phyloP scores from a whole-genome alignment of 2,797 vertebrate genomes.

The Acridotheres tristis region DNA sequence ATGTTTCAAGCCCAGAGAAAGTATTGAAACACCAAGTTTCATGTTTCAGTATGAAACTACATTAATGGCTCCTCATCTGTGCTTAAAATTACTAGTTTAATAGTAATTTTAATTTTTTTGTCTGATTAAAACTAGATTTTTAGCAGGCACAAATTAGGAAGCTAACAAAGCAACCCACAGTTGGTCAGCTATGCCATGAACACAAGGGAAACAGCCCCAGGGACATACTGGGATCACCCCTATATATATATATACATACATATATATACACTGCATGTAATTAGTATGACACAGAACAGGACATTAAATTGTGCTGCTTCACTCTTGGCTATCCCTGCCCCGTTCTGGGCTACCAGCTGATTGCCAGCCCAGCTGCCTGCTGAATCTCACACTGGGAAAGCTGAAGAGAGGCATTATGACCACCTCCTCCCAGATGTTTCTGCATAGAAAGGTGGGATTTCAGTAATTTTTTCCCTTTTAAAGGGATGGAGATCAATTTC shows the following conservation, averaged over 20 bases:
- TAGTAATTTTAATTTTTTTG: background rate
- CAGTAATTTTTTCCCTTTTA: background rate
- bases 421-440: conserved; percentile 2
- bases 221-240: rapidly evolving
- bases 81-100: background rate
- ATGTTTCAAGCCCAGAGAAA: background rate
- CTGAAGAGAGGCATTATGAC: conserved; percentile 1
- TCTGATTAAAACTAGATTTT: background rate
- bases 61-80: rapidly evolving
- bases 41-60: background rate
- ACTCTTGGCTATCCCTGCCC: background rate
- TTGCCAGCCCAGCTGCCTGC: background rate
- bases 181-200: background rate
- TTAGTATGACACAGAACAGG: background rate
- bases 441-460: background rate
- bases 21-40: background rate
- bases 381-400: background rate
- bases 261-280: background rate
- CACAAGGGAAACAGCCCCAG: background rate
- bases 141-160: background rate
- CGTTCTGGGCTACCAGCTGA: background rate
- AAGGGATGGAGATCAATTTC: background rate
- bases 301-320: background rate
- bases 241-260: background rate
- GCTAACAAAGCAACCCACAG: background rate